Evolutionary conservation across 2,888 invertebrate species (phyloP).

Genomic region (Leistus spinibarbis): DNA sequence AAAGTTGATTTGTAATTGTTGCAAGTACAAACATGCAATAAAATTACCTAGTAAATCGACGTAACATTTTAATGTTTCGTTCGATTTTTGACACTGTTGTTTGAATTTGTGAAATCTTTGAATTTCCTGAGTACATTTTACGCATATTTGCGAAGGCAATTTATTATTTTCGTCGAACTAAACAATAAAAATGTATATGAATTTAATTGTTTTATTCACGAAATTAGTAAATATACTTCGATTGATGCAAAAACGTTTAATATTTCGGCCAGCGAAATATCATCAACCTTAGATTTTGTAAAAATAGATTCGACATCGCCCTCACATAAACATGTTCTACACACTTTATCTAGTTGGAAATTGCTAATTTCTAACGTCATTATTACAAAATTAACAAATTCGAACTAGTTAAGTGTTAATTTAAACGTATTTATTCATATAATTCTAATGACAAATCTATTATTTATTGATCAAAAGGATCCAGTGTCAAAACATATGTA

Average conservation of each 20-base stretch:
- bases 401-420: neutral
- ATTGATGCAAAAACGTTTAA: neutral
- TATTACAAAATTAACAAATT: neutral
- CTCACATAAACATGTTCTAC: conserved; percentile 11
- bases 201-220: neutral
- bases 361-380: conserved; percentile 3
- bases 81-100: conserved; percentile 46
- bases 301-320: conserved; percentile 2
- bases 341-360: conserved; percentile 12
- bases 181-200: neutral
- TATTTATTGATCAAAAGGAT: conserved; percentile 14
- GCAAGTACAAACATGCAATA: neutral
- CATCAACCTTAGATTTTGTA: conserved; percentile 4
- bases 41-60: conserved; percentile 5
- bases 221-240: conserved; percentile 7
- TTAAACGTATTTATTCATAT: neutral
- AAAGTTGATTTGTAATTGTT: neutral
- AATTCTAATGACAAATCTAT: conserved; percentile 7
- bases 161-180: conserved; percentile 46
- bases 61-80: conserved; percentile 43
- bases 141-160: conserved; percentile 47
- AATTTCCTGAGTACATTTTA: conserved; percentile 46
- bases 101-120: conserved; percentile 46
- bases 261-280: conserved; percentile 13
- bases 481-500: neutral